These are phyloP conservation scores for Eulithis testata DNA, from an alignment of 2,888 invertebrate species.

Conservation along the genomic window DNA sequence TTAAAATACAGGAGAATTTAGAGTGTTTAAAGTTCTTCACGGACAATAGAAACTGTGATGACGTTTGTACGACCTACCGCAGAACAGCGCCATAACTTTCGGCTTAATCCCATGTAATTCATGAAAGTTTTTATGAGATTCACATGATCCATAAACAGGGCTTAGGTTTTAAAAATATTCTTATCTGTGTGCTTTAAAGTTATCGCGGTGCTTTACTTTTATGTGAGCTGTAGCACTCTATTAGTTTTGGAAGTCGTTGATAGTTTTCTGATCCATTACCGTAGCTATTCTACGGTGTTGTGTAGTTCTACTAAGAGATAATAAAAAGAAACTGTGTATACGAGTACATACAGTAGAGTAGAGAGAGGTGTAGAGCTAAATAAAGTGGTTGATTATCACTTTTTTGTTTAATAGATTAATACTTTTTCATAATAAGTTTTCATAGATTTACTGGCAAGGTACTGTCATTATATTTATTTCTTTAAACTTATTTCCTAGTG, in stretches of 20 bases:
- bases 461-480: no score
- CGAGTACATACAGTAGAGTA: no score
- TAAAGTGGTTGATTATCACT: no score
- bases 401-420: no score
- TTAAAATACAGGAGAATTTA: constrained; percentile 16
- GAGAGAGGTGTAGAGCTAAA: no score
- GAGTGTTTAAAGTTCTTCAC: constrained; percentile 28
- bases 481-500: no score
- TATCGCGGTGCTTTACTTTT: constrained; percentile 39
- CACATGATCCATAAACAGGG: constrained; percentile 62
- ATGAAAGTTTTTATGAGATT: constrained; percentile 69
- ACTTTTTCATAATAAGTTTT: no score
- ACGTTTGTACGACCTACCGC: constrained; percentile 74
- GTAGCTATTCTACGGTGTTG: not conserved
- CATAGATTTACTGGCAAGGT: no score
- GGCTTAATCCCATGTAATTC: constrained; percentile 74
- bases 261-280: constrained; percentile 21
- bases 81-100: constrained; percentile 69
- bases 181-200: constrained; percentile 46
- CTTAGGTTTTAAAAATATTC: constrained; percentile 55
- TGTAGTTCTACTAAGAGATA: not conserved
- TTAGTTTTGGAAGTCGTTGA: constrained; percentile 36
- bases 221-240: constrained; percentile 34
- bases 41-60: constrained; percentile 42
- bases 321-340: not conserved